phyloP scores from a whole-genome alignment of 2,797 vertebrate genomes.

The Columba guinea region DNA sequence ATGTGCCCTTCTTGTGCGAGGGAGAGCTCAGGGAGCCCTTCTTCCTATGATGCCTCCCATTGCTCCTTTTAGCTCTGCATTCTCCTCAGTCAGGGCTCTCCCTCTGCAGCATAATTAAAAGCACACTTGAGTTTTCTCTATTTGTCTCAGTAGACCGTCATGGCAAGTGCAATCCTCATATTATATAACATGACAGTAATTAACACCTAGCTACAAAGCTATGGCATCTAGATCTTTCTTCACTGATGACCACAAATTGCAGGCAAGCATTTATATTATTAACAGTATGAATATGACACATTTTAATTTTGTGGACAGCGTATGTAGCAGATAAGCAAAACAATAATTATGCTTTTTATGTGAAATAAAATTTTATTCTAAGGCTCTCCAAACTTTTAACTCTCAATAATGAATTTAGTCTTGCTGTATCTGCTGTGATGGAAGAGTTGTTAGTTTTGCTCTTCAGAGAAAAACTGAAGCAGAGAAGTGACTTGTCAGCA shows the following conservation, averaged over 20 bases:
- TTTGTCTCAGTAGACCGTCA: background rate
- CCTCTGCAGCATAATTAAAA: background rate
- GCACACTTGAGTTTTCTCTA: background rate
- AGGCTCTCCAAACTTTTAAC: background rate
- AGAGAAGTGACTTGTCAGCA: background rate
- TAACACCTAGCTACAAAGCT: background rate
- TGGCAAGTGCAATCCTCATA: background rate
- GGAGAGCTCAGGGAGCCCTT: background rate
- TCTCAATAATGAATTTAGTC: background rate
- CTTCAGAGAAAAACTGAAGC: background rate
- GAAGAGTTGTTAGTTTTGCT: background rate
- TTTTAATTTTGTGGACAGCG: background rate
- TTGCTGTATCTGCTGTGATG: background rate
- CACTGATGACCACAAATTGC: background rate
- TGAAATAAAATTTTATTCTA: background rate
- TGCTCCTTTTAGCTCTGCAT: background rate
- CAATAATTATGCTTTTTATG: background rate
- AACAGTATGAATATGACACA: background rate
- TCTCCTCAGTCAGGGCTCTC: background rate
- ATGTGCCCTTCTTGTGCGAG: accelerated
- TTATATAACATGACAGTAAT: background rate
- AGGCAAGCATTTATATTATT: background rate
- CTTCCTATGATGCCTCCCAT: background rate
- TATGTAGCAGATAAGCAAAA: background rate
- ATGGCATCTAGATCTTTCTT: background rate